Evolutionary conservation across 2,113 vertebrate genomes (phyloP).

Genomic region (Plestiodon gilberti): DNA sequence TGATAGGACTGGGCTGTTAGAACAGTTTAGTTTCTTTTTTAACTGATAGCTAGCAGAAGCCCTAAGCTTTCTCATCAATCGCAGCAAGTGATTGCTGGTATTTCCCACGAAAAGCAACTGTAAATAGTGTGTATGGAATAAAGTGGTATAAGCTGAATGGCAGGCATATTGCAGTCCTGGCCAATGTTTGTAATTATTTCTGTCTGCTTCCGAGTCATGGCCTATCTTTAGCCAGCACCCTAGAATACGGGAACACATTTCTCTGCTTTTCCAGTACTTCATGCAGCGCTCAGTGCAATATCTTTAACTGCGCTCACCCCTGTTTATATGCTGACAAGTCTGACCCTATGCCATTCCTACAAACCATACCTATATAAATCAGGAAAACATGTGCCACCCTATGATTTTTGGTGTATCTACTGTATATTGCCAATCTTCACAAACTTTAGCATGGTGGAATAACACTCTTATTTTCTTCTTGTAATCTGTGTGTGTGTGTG

Average conservation of each 20-base stretch:
- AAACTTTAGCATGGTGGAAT: conserved; percentile 15
- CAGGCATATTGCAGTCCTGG: not conserved
- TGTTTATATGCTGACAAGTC: not conserved
- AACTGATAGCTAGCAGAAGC: not conserved
- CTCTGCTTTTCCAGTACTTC: not conserved
- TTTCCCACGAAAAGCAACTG: not conserved
- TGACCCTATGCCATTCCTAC: conserved; percentile 1
- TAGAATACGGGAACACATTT: not conserved
- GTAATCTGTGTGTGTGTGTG: too few relatives aligned
- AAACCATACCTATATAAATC: conserved; percentile 24
- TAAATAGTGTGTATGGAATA: not conserved
- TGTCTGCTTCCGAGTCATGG: not conserved
- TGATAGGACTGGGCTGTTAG: too few relatives aligned
- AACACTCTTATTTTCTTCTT: conserved; percentile 1
- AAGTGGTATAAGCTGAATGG: not conserved
- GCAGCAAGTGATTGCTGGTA: not conserved
- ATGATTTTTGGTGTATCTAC: not conserved
- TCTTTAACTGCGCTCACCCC: not conserved
- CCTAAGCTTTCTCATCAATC: not conserved
- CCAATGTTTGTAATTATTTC: not conserved
- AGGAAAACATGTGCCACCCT: conserved; percentile 1
- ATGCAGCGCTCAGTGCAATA: not conserved
- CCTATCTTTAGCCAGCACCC: not conserved
- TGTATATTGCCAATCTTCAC: conserved; percentile 7
- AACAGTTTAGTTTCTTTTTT: not conserved